Base-by-base conservation (phyloP, 2,113 vertebrate species). In the Pantherophis guttatus region DNA sequence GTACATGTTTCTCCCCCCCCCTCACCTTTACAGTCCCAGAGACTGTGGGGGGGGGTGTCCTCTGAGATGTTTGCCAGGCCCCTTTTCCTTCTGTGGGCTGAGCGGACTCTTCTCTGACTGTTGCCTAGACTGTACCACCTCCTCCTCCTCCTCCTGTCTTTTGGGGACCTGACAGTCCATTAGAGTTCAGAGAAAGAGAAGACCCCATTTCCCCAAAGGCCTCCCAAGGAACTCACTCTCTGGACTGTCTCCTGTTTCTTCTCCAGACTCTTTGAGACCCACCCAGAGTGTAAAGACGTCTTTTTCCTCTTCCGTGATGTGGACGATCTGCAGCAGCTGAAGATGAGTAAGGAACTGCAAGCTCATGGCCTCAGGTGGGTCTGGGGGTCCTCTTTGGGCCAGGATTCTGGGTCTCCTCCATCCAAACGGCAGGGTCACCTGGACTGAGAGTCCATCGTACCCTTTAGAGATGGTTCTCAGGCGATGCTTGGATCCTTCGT, bases 281-380 rank as follows among this genome's bases (percentile, higher is more conserved):
- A 96, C 90, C 96, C 96, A 0, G 95, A 96, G 53, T 96, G 95
- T 44, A 95, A 95, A 55, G 95, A 96, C 0, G 90, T 89, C 2
- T 96, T 96, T 90, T 94, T 96, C 92, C 93, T 95, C 13, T 96
- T 96, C 86, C 94, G 94, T 0, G 94, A 96, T 33, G 91, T 96
- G 1, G 95, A 94, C 1, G 95, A 96, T 33, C 75, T 96, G 33
- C 93, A 95, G 33, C 92, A 94, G 70, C 91, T 96, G 65, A 93
- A 58, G 93, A 93, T 53, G 89, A 96, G 86, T 90, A 96, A 95
- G 23, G 95, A 95, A 2, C 91, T 96, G 10, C 93, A 94, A n/a
- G 93, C 95, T 0, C 96, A 96, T 1, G 95, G 95, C 3, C 95
- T 96, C 52, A 95, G 96, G 96, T 95, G 50, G 93, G 93, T 33